A percentile compares a stretch with the other conserved stretches of the same genome.
Evolutionary conservation across 2,888 invertebrate genomes (phyloP).

Genomic region (Luperina testacea): DNA sequence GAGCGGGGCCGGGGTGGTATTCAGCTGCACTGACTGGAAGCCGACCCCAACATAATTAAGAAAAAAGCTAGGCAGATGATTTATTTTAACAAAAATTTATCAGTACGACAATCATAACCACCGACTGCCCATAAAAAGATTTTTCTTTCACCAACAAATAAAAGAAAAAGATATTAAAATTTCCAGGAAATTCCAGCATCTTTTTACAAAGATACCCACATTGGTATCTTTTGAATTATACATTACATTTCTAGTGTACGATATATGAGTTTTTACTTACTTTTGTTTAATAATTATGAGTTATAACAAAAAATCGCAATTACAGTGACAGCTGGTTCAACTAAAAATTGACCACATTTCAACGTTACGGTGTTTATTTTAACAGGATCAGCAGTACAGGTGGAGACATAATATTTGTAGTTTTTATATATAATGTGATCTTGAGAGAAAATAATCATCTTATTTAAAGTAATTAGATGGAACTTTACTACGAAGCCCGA

Average conservation of each 20-base stretch:
- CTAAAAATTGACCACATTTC: conserved; percentile 42
- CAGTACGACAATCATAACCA: background rate
- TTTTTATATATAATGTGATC: background rate
- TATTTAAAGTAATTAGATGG: background rate
- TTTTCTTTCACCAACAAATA: conserved; percentile 9
- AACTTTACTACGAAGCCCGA: background rate
- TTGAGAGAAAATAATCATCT: background rate
- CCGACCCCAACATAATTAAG: too few relatives aligned
- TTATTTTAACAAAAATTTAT: background rate
- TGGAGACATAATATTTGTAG: conserved; percentile 2
- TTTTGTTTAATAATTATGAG: conserved; percentile 50
- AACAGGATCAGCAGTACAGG: conserved; percentile 10
- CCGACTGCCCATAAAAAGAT: conserved; percentile 6
- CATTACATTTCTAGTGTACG: conserved; percentile 52
- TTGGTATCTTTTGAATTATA: conserved; percentile 53
- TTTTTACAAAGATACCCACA: conserved; percentile 48
- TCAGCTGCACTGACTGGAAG: too few relatives aligned
- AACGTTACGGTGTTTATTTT: conserved; percentile 27
- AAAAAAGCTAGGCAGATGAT: too few relatives aligned
- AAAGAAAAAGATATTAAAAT: conserved; percentile 38
- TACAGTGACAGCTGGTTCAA: conserved; percentile 47
- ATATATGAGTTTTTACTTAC: conserved; percentile 32
- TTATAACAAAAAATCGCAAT: conserved; percentile 39
- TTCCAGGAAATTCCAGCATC: conserved; percentile 48
- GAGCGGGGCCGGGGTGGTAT: too few relatives aligned